Evolutionary conservation across 1,140 invertebrate genomes (phyloP).

Genomic region (Arctopsyche grandis): DNA sequence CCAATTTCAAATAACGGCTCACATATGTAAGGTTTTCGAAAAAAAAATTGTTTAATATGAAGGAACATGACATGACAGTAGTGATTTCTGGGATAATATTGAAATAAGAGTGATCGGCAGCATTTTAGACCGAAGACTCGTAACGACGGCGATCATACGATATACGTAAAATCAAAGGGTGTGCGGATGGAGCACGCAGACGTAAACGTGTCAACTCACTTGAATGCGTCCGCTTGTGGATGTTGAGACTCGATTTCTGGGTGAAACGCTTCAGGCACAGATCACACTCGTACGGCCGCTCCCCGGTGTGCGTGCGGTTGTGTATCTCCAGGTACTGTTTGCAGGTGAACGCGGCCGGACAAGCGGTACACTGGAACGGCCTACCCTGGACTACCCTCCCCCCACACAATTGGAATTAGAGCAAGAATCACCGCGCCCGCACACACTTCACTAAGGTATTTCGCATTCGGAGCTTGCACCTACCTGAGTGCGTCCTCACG

Average conservation of each 20-base stretch:
- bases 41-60: too few relatives aligned
- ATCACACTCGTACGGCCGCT: constrained; percentile 77
- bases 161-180: too few relatives aligned
- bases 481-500: constrained; percentile 61
- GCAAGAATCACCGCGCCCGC: constrained; percentile 41
- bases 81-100: too few relatives aligned
- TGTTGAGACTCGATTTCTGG: constrained; percentile 76
- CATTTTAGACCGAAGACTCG: too few relatives aligned
- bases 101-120: too few relatives aligned
- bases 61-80: too few relatives aligned
- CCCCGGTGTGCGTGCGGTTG: constrained; percentile 80
- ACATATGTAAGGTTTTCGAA: too few relatives aligned
- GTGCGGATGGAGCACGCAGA: constrained; percentile 43
- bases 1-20: too few relatives aligned
- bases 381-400: constrained; percentile 65
- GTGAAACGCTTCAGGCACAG: constrained; percentile 76
- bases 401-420: constrained; percentile 61
- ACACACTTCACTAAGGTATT: constrained; percentile 34
- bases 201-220: constrained; percentile 63
- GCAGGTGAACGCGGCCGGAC: constrained; percentile 75
- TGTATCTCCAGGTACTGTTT: constrained; percentile 81
- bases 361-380: constrained; percentile 79
- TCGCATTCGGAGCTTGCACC: constrained; percentile 46
- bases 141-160: too few relatives aligned
- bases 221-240: constrained; percentile 80